A percentile compares a stretch with the other conserved stretches of the same genome.
Evolutionary conservation across 2,797 vertebrate species (phyloP).

Genomic region (Alcedo quadribrachys): DNA sequence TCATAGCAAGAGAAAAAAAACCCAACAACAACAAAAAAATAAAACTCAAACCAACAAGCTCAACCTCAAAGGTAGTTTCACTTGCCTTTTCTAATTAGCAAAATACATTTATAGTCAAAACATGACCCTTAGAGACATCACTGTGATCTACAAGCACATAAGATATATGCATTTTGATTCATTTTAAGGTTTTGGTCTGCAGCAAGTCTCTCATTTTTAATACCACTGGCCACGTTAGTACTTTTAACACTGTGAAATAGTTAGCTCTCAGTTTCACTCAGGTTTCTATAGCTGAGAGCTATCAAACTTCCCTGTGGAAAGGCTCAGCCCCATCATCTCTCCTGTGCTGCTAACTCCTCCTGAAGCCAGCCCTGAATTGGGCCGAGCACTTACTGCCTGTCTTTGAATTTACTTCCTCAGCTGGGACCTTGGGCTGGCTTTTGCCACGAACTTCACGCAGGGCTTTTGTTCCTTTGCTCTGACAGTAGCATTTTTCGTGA

Average conservation of each 20-base stretch:
- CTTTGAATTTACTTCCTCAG: not conserved
- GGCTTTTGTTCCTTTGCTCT: not conserved
- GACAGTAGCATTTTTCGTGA: rapidly evolving
- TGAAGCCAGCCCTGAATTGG: not conserved
- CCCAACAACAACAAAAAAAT: too few relatives aligned
- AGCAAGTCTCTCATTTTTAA: not conserved
- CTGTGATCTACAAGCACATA: not conserved
- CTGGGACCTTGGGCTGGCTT: not conserved
- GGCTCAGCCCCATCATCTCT: rapidly evolving
- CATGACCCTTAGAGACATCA: not conserved
- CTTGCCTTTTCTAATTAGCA: not conserved
- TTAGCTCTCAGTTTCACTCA: not conserved
- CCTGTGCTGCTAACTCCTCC: not conserved
- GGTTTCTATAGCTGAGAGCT: not conserved
- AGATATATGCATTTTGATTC: not conserved
- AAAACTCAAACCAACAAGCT: not conserved
- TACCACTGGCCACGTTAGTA: not conserved
- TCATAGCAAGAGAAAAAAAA: not conserved
- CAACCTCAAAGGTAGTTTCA: not conserved
- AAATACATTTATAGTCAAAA: not conserved
- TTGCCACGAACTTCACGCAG: not conserved
- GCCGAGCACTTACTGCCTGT: not conserved
- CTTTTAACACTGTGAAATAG: not conserved
- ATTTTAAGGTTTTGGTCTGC: not conserved
- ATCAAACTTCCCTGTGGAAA: rapidly evolving